A percentile compares a stretch with the other conserved stretches of the same genome.
These are phyloP conservation scores for Cabera pusaria DNA, from an alignment of 2,888 invertebrate species.

Conservation along the genomic window DNA sequence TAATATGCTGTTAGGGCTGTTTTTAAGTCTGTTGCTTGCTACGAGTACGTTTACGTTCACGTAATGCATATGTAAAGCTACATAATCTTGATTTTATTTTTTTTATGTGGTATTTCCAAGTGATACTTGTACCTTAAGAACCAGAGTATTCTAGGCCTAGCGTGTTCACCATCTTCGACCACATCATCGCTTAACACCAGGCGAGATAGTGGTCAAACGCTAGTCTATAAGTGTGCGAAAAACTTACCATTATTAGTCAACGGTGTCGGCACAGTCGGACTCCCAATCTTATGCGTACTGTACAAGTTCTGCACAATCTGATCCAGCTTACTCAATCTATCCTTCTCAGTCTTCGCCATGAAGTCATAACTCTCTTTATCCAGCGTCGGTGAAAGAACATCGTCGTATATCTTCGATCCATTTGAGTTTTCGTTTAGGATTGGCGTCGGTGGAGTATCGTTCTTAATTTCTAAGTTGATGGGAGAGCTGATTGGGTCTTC, in stretches of 20 bases:
- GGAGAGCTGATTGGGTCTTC: constrained; percentile 44
- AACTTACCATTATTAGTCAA: constrained; percentile 45
- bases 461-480: constrained; percentile 51
- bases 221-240: no score
- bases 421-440: constrained; percentile 48
- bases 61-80: no score
- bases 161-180: no score
- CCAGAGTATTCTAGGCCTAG: no score
- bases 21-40: no score
- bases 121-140: no score
- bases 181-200: no score
- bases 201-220: no score
- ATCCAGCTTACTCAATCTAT: constrained; percentile 71
- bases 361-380: constrained; percentile 44
- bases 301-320: constrained; percentile 76
- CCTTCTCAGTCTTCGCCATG: constrained; percentile 54
- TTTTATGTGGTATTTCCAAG: no score
- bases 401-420: constrained; percentile 49
- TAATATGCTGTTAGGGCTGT: no score
- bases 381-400: constrained; percentile 43
- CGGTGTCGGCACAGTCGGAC: constrained; percentile 44
- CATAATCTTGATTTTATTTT: no score
- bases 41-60: no score
- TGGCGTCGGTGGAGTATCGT: constrained; percentile 42
- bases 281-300: constrained; percentile 70